Base-by-base conservation (phyloP, 2,797 vertebrate genomes). In the Heterohyrax brucei region DNA sequence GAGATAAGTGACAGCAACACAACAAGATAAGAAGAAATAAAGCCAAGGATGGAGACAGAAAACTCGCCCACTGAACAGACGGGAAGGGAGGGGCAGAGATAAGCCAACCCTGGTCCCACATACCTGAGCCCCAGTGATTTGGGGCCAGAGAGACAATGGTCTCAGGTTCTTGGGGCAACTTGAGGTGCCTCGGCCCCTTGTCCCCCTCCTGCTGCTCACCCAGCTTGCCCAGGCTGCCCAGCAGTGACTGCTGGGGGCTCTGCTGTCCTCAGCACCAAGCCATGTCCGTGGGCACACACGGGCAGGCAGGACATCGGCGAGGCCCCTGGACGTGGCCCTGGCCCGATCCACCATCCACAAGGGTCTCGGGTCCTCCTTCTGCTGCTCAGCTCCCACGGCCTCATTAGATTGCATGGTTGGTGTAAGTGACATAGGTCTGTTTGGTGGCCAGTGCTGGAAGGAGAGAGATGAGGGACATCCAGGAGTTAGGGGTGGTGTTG, bases 381-480 rank as follows among this genome's bases (percentile, higher is more conserved):
- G 59, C 87, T 72, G 30, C 81, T 6, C 0, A 13, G 91, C 80
- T 80, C 77, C 21, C 9, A 89, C 13, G 0, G 91, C 76, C 97
- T 93, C 66, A 97, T 98, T 99, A 99, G 98, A 99, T 99, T 89
- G 99, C 99, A 62, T 99, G 99, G 99, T 99, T 99, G 98, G 99
- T 99, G 97, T 99, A 99, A 99, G 99, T 99, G 98, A 99, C 99
- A 75, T 99, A 99, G 87, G 99, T 99, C 98, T 99, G 99, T 98
- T 99, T 99, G 98, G 99, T 99, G 96, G 99, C 99, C 99, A 99
- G 97, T 28, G 98, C 99, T 99, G 98, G n/a, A 98, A 94, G 72
- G 94, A 98, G 97, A 98, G 98, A 98, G 77, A 97, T 96, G 97
- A 2, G 48, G 26, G 81, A 39, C 10, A 48, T 22, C 10, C 16